phyloP scores from a whole-genome alignment of 2,888 invertebrate species.

The Eupithecia dodoneata region DNA sequence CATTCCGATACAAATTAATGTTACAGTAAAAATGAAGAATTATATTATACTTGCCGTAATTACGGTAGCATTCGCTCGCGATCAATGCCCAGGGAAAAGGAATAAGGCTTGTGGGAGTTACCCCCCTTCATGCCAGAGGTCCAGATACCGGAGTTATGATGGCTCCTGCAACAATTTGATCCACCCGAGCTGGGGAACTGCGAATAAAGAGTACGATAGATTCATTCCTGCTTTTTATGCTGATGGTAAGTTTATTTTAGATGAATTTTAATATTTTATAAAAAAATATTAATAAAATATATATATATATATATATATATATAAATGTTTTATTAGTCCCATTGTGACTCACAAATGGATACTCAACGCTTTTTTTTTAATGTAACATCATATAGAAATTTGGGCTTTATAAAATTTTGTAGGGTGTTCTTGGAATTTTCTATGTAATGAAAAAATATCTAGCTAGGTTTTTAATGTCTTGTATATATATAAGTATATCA shows the following conservation, averaged over 20 bases:
- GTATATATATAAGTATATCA: no score
- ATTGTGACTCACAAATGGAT: no score
- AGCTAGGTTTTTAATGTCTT: no score
- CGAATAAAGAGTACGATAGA: constrained; percentile 19
- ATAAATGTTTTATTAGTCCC: no score
- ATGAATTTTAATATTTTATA: not conserved
- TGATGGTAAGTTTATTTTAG: constrained; percentile 24
- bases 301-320: no score
- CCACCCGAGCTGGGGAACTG: constrained; percentile 24
- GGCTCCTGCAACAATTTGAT: constrained; percentile 29
- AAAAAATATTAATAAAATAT: no score
- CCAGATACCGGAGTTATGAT: constrained; percentile 28
- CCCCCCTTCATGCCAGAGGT: constrained; percentile 14
- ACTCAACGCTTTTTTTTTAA: no score
- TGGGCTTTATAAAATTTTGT: no score
- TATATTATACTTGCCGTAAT: not conserved
- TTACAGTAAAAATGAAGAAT: not conserved
- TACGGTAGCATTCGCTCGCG: not conserved
- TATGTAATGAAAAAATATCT: no score
- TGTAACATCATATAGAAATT: no score
- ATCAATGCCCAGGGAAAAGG: not conserved
- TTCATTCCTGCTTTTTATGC: constrained; percentile 20
- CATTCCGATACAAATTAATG: not conserved
- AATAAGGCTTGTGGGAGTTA: constrained; percentile 17
- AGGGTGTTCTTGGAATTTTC: no score